Conservation (phyloP, 2,888 invertebrate genomes). For the Polylopha cassiicola region DNA sequence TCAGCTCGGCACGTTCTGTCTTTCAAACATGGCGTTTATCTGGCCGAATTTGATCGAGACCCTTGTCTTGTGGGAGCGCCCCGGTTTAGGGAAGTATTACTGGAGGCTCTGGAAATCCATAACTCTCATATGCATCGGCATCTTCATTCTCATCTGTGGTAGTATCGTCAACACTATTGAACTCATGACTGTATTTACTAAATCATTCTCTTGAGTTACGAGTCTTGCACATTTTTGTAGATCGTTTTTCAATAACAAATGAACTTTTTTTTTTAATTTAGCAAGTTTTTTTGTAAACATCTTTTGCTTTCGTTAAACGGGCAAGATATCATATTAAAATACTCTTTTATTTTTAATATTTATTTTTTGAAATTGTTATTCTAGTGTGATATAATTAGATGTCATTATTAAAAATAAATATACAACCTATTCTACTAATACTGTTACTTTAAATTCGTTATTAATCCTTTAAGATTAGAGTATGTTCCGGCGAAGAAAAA, state of each 20-base stretch:
- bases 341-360: too few relatives aligned
- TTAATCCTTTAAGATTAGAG: constrained; percentile 55
- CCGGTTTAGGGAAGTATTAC: constrained; percentile 38
- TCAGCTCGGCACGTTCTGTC: constrained; percentile 48
- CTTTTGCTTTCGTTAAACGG: too few relatives aligned
- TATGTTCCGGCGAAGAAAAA: constrained; percentile 61
- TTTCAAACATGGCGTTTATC: constrained; percentile 52
- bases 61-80: constrained; percentile 40
- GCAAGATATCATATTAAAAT: too few relatives aligned
- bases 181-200: constrained; percentile 30
- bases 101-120: constrained; percentile 40
- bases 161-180: constrained; percentile 35
- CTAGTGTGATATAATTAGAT: too few relatives aligned
- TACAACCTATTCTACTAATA: too few relatives aligned
- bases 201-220: not conserved
- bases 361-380: too few relatives aligned
- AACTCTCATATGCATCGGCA: constrained; percentile 28
- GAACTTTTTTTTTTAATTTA: too few relatives aligned
- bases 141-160: constrained; percentile 37
- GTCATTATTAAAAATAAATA: too few relatives aligned
- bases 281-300: too few relatives aligned
- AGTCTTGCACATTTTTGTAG: not conserved
- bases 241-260: too few relatives aligned
- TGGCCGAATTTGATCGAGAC: constrained; percentile 42
- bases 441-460: constrained; percentile 42